A percentile compares a stretch with the other conserved stretches of the same genome.
These are phyloP conservation scores for Cacoxenus indagator DNA, from an alignment of 2,888 invertebrate genomes.

Conservation along the genomic window DNA sequence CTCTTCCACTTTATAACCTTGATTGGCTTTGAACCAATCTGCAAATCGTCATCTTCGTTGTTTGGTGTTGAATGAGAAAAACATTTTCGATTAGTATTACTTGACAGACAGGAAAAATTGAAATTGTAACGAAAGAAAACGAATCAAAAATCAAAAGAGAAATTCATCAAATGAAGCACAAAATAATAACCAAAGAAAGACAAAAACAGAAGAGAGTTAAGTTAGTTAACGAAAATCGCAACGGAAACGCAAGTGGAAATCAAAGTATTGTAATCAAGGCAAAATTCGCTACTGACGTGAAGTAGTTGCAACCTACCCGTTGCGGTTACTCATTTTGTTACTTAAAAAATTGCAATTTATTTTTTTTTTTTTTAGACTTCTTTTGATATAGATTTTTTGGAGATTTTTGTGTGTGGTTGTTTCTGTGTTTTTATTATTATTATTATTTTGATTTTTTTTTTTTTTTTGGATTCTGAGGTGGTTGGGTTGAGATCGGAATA, in stretches of 20 bases:
- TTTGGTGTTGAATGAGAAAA: slow-evolving; percentile 20
- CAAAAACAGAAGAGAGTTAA: slow-evolving; percentile 16
- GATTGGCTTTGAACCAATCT: slow-evolving; percentile 64
- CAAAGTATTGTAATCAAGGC: not conserved
- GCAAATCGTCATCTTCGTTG: slow-evolving; percentile 62
- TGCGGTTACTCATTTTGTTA: slow-evolving; percentile 21
- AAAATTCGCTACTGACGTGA: slow-evolving; percentile 27
- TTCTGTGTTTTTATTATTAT: too few relatives aligned
- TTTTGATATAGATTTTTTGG: not conserved
- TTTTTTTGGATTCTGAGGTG: too few relatives aligned
- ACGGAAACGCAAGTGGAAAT: too few relatives aligned
- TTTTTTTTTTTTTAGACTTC: not conserved
- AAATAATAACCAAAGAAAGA: slow-evolving; percentile 3
- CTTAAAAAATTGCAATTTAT: slow-evolving; percentile 1
- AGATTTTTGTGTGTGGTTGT: not conserved
- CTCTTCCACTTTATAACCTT: slow-evolving; percentile 67
- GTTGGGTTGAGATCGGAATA: slow-evolving; percentile 61
- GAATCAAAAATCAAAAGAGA: slow-evolving; percentile 11
- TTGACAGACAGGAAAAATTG: too few relatives aligned
- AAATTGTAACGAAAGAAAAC: not conserved
- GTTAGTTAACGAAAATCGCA: too few relatives aligned
- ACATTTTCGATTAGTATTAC: not conserved
- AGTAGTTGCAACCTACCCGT: slow-evolving; percentile 47
- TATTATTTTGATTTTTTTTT: too few relatives aligned
- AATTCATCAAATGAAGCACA: not conserved